Base-by-base conservation (phyloP, 2,113 vertebrate species). In the Proterorhinus semilunaris region DNA sequence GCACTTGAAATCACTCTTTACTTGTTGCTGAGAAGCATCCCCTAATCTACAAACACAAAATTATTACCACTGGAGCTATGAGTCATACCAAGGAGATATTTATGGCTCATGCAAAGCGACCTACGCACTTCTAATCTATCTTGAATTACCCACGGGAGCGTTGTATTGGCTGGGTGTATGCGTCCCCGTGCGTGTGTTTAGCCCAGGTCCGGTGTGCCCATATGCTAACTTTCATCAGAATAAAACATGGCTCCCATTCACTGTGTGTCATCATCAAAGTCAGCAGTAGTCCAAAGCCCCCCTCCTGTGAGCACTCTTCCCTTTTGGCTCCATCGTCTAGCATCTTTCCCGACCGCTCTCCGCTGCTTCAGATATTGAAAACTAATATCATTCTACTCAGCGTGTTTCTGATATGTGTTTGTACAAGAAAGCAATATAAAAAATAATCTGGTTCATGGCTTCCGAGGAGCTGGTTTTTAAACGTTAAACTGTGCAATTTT, bases 111-210 rank as follows among this genome's bases (percentile, higher is more conserved):
- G 16, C 43, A 13, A 65, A 62, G 66, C 58, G 42, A 70, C 74
- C 70, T 65, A 68, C 54, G 69, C 65, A 78, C 70, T 84, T 70
- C 65, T 48, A 46, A 86, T 84, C 68, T 69, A 87, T 86, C 79
- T 77, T 81, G 59, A 74, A 82, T 84, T 58, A 79, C 81, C 78
- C 81, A 13, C 0, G 68, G 66, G 86, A 73, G 15, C 49, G 7
- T 0, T 66, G 61, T 50, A 62, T 61, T 66, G 57, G 27, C 68
- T 75, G 76, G 69, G 69, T 68, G 51, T 50, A 67, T 82, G 81
- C 66, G 76, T 65, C 68, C 58, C 43, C 61, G 27, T 5, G 27
- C 27, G 27, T 36, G 58, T 71, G 46, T 45, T 62, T 17, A 16
- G 65, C 67, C 53, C 8, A 44, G 7, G 68, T 21, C 69, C 27